phyloP scores from a whole-genome alignment of 92 coral and sea anemone species.

The Porites rus region DNA sequence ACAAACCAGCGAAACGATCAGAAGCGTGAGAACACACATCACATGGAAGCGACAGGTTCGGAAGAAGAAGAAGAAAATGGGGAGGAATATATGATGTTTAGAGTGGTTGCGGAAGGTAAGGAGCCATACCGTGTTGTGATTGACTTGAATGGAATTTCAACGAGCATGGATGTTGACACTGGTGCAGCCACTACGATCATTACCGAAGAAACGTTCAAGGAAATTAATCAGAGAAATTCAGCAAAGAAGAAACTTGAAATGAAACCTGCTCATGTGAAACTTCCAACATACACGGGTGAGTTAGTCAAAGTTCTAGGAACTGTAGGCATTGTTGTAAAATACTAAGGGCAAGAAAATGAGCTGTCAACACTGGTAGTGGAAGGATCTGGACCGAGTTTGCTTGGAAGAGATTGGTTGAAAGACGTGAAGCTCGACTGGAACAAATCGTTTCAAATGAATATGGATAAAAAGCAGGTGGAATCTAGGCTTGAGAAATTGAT shows the following conservation, averaged over 20 bases:
- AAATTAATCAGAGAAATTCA: background rate
- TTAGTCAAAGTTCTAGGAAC: constrained; percentile 57
- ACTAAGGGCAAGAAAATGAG: constrained; percentile 19
- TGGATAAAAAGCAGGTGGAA: constrained; percentile 19
- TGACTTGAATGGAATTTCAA: background rate
- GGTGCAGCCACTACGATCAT: constrained; percentile 24
- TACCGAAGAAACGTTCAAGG: constrained; percentile 28
- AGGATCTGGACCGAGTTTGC: constrained; percentile 60
- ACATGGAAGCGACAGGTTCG: constrained; percentile 12
- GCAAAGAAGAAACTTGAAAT: constrained; percentile 1
- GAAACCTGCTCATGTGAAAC: constrained; percentile 28
- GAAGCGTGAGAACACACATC: constrained; percentile 1
- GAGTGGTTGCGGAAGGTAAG: background rate
- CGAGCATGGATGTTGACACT: constrained; percentile 18
- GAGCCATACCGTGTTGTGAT: constrained; percentile 31
- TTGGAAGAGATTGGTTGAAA: constrained; percentile 63
- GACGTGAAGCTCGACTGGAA: constrained; percentile 32
- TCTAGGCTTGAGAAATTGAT: constrained; percentile 15
- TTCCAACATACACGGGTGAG: constrained; percentile 66
- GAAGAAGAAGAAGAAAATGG: constrained; percentile 15
- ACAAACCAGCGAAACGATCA: background rate
- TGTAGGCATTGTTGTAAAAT: constrained; percentile 26
- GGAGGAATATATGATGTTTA: constrained; percentile 25
- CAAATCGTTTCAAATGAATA: constrained; percentile 19
- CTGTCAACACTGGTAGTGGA: constrained; percentile 48